Evolutionary conservation across 1,140 invertebrate species (phyloP).

Genomic region (Zaprionus kolodkinae): DNA sequence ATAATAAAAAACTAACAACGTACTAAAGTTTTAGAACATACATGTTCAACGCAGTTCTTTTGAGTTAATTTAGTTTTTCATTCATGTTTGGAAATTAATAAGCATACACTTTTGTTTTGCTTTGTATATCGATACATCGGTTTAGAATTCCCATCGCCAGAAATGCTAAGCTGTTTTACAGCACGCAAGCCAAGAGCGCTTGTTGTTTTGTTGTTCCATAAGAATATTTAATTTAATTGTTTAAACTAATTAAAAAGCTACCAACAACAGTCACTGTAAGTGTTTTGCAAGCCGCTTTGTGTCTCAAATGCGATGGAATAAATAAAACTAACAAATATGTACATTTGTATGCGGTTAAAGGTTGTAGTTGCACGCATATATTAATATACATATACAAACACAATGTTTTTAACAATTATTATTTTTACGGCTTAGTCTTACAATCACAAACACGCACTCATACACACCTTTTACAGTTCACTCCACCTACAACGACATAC

Average conservation of each 20-base stretch:
- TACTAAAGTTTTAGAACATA: background rate
- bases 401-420: constrained; percentile 36
- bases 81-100: background rate
- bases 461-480: constrained; percentile 21
- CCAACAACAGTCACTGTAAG: constrained; percentile 17
- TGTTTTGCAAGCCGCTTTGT: background rate
- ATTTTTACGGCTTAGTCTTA: constrained; percentile 37
- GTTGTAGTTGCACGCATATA: background rate
- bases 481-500: constrained; percentile 9
- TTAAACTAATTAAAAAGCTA: background rate
- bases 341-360: background rate
- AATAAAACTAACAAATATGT: constrained; percentile 1
- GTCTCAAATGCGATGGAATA: background rate
- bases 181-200: constrained; percentile 24
- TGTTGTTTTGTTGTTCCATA: constrained; percentile 29
- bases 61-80: too few species aligned
- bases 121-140: background rate
- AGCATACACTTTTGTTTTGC: too few species aligned
- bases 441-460: constrained; percentile 22
- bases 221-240: constrained; percentile 14
- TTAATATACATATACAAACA: background rate
- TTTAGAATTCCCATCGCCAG: background rate
- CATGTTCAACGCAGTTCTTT: too few species aligned
- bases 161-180: constrained; percentile 17
- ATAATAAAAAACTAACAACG: background rate